Evolutionary conservation across 2,797 vertebrate genomes (phyloP).

Genomic region (Thaleichthys pacificus): DNA sequence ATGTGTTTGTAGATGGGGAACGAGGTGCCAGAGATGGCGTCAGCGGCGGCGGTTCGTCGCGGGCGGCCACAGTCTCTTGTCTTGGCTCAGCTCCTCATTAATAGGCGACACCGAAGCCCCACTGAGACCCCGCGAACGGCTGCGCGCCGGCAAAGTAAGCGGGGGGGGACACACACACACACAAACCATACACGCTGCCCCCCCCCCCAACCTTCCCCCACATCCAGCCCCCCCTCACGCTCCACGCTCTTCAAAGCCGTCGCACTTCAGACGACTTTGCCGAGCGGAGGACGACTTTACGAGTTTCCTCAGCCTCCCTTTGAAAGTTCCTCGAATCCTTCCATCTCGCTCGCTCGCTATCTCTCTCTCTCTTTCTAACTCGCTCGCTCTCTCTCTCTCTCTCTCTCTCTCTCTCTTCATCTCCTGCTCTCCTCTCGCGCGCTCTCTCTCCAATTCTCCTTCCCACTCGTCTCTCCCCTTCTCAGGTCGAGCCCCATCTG

Average conservation of each 20-base stretch:
- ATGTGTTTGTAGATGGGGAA: too few species aligned
- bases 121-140: constrained; percentile 66
- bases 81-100: constrained; percentile 57
- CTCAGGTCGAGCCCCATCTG: constrained; percentile 65
- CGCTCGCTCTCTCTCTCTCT: constrained; percentile 43
- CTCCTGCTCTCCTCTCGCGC: constrained; percentile 16
- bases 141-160: constrained; percentile 66
- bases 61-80: neutral
- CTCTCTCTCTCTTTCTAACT: constrained; percentile 50
- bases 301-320: constrained; percentile 65
- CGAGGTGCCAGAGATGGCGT: neutral
- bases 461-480: neutral
- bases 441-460: constrained; percentile 1
- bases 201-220: constrained; percentile 36
- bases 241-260: constrained; percentile 61
- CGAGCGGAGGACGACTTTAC: constrained; percentile 51
- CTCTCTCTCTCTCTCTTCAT: constrained; percentile 29
- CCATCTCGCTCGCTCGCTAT: constrained; percentile 47
- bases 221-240: neutral
- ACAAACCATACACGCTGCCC: constrained; percentile 32
- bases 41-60: neutral
- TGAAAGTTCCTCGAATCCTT: constrained; percentile 66
- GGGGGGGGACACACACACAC: constrained; percentile 28
- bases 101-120: constrained; percentile 48
- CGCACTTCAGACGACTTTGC: constrained; percentile 66